Base-by-base conservation (phyloP, 2,888 invertebrate species). In the Boloria selene region DNA sequence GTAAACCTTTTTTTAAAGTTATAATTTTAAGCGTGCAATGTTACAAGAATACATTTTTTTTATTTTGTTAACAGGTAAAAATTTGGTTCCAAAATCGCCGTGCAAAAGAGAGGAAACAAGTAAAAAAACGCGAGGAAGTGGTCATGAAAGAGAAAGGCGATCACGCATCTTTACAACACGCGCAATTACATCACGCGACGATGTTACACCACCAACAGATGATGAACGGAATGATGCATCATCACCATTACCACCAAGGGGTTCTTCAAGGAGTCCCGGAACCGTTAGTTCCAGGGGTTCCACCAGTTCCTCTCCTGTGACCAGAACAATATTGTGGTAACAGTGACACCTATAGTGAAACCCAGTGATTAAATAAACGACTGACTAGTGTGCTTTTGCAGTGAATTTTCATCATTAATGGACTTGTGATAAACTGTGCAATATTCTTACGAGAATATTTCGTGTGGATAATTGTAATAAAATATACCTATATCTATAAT, bases 51-150 rank as follows among this genome's bases (percentile, higher is more conserved):
- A 2, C 13, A 22, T 2, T 50, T 13, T 18, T 50, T 50, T 26
- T 13, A 31, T 13, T 64, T 70, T 72, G 64, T 67, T 70, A 76
- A 0, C 79, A 92, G 95, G 95, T 95, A 61, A 95, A 96, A 86
- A 96, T 96, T 68, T 96, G 96, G 96, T 98, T 98, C 83, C 97
- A 98, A 93, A 98, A 98, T 85, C 94, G 98, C 16, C 94, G 98
- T 51, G 98, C 98, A 61, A 98, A 98, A 88, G 98, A 98, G 79
- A 94, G 98, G 13, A 98, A 98, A 85, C 96, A 97, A 82, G 91
- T 91, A 51, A 98, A 98, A 84, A 98, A 98, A 88, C 95, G 96
- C 51, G 95, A 95, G 72, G 96, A 97, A 77, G 93, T 94, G 13
- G 90, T 93, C 38, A 93, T 93, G 87, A 94, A 94, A 72, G 94